Conservation (phyloP, 23 tunicate species). For the Clavelina lepadiformis region DNA sequence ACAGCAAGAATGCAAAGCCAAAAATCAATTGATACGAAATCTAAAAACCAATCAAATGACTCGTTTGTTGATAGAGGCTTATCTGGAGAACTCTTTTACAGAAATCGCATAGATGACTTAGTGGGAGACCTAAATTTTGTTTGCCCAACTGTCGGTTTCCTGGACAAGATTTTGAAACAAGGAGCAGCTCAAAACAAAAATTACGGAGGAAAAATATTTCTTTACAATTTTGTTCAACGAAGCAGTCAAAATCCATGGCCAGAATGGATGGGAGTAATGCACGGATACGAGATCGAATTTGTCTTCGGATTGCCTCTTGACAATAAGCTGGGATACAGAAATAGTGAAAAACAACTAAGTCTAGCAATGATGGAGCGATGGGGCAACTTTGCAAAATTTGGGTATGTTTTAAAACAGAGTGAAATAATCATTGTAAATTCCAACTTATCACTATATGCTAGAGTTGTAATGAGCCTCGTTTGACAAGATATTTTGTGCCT, state of each 20-base stretch:
- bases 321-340: conserved; percentile 33
- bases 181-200: background rate
- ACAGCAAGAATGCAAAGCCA: too few relatives aligned
- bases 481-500: background rate
- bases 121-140: conserved; percentile 81
- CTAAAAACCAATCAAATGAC: too few relatives aligned
- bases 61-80: background rate
- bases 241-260: conserved; percentile 88
- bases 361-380: conserved; percentile 61
- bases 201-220: conserved; percentile 6
- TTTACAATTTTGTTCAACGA: conserved; percentile 66
- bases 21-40: too few relatives aligned
- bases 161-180: conserved; percentile 11
- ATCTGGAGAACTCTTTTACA: conserved; percentile 26
- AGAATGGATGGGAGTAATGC: conserved; percentile 96
- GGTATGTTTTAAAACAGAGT: conserved; percentile 22
- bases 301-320: conserved; percentile 65
- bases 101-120: conserved; percentile 57
- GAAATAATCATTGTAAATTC: background rate
- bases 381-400: conserved; percentile 82
- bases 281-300: conserved; percentile 92
- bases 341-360: conserved; percentile 29
- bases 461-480: too few relatives aligned
- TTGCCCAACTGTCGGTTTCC: conserved; percentile 53
- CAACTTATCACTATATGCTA: background rate